These are phyloP conservation scores for Solenodon paradoxus DNA, from an alignment of 2,113 vertebrate genomes.

Conservation along the genomic window DNA sequence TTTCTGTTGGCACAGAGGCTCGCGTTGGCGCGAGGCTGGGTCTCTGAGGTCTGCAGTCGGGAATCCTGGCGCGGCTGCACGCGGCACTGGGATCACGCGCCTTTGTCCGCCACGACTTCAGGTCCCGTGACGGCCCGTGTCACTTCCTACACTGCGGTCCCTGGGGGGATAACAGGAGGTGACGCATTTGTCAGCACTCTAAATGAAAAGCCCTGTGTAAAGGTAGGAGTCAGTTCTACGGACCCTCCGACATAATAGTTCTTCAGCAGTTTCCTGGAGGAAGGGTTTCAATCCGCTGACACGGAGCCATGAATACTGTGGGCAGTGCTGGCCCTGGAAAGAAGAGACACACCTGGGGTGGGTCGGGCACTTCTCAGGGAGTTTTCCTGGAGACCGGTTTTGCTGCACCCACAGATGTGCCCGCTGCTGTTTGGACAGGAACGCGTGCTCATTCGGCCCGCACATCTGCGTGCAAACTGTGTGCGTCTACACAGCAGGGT, in stretches of 20 bases:
- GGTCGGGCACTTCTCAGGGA: neutral
- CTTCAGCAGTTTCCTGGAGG: neutral
- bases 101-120: too few species aligned
- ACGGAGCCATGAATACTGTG: neutral
- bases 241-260: neutral
- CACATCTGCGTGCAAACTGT: too few species aligned
- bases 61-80: too few species aligned
- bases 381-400: neutral
- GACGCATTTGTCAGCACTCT: neutral
- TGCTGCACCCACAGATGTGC: too few species aligned
- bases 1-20: too few species aligned
- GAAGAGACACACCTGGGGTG: too few species aligned
- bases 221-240: neutral
- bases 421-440: neutral
- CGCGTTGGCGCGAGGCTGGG: too few species aligned
- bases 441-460: neutral
- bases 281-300: neutral
- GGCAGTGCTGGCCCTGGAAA: neutral
- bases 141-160: too few species aligned
- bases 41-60: too few species aligned
- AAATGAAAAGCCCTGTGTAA: neutral
- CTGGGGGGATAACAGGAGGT: neutral
- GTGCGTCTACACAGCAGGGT: too few species aligned
- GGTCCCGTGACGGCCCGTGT: too few species aligned
- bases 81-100: too few species aligned